These are phyloP conservation scores for Rhinatrema bivittatum DNA, from an alignment of 2,797 vertebrate species.

Conservation along the genomic window DNA sequence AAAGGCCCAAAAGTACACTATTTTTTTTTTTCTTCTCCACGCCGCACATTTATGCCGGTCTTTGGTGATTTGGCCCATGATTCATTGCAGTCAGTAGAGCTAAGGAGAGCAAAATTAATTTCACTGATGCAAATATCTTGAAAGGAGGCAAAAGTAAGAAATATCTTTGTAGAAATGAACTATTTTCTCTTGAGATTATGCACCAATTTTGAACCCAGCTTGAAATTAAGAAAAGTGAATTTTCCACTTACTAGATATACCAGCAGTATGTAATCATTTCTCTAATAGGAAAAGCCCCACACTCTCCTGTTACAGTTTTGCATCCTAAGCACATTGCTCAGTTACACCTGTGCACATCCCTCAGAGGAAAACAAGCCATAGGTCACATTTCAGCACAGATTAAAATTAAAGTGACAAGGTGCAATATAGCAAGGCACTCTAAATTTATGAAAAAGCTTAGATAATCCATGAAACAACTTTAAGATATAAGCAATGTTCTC, in stretches of 20 bases:
- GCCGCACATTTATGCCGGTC: constrained; percentile 27
- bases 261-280: no score
- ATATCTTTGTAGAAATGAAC: constrained; percentile 31
- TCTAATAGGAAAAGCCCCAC: no score
- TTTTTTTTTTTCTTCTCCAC: constrained; percentile 13
- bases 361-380: no score
- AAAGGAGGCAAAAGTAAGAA: constrained; percentile 28
- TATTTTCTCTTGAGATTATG: constrained; percentile 26
- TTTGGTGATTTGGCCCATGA: constrained; percentile 33
- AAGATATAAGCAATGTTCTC: no score
- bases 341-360: no score
- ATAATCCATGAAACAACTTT: no score
- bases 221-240: constrained; percentile 32
- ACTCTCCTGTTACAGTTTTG: no score
- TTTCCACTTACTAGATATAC: constrained; percentile 9
- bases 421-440: no score
- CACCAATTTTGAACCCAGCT: constrained; percentile 34
- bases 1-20: constrained; percentile 11
- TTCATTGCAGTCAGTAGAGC: constrained; percentile 33
- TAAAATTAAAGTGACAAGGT: no score
- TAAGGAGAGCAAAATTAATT: constrained; percentile 43
- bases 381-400: no score
- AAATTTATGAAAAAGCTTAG: no score
- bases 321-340: no score
- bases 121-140: constrained; percentile 33